phyloP scores from a whole-genome alignment of 2,113 vertebrate genomes.

The Cyprinodon tularosa region DNA sequence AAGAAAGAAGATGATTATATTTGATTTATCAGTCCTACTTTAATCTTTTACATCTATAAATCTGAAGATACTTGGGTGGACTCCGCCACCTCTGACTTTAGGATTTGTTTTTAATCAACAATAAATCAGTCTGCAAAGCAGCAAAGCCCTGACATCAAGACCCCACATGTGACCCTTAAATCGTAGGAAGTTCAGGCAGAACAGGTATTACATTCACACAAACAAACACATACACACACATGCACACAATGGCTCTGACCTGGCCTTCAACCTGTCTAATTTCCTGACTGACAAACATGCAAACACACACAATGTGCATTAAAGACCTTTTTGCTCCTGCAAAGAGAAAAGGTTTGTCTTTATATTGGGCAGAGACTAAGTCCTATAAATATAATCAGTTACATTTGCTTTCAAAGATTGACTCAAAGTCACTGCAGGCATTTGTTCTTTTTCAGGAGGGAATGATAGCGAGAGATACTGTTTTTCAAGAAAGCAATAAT shows the following conservation, averaged over 20 bases:
- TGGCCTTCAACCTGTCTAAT: conserved; percentile 38
- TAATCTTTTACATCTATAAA: conserved; percentile 21
- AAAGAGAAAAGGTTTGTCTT: conserved; percentile 1
- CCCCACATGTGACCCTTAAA: conserved; percentile 27
- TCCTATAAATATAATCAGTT: not conserved
- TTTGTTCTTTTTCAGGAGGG: too few species aligned
- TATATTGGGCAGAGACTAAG: not conserved
- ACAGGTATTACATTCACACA: conserved; percentile 7
- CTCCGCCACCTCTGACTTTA: conserved; percentile 19
- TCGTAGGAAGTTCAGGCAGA: conserved; percentile 5
- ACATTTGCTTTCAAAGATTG: not conserved
- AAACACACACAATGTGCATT: conserved; percentile 12
- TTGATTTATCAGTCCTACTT: conserved; percentile 26
- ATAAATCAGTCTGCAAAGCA: conserved; percentile 23
- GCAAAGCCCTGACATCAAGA: conserved; percentile 16
- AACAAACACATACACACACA: conserved; percentile 7
- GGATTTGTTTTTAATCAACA: conserved; percentile 15
- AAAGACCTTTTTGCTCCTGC: conserved; percentile 2
- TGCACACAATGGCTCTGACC: conserved; percentile 33
- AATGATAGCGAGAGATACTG: not conserved
- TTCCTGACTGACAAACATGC: conserved; percentile 46
- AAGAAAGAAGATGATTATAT: not conserved
- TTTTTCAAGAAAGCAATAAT: not conserved
- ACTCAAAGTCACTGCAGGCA: too few species aligned
- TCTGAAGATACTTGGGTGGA: conserved; percentile 10